Evolutionary conservation across 2,113 vertebrate species (phyloP).

Genomic region (Haemorhous mexicanus): DNA sequence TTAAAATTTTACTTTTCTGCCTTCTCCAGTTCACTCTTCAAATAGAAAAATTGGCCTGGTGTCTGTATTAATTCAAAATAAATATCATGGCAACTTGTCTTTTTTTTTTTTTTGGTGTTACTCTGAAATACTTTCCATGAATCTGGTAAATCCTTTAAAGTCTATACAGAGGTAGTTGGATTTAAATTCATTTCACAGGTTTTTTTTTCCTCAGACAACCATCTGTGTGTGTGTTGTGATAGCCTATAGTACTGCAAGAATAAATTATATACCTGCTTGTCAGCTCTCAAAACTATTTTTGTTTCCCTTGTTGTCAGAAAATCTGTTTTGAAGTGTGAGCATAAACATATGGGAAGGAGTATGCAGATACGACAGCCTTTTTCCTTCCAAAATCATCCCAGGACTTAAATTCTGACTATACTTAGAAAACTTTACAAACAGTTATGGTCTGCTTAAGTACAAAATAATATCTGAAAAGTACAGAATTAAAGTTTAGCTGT

Average conservation of each 20-base stretch:
- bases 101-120: background rate
- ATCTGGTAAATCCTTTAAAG: background rate
- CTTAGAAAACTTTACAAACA: background rate
- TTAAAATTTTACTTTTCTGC: conserved; percentile 27
- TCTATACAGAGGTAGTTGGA: background rate
- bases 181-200: background rate
- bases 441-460: background rate
- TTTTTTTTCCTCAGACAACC: background rate
- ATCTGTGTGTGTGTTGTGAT: background rate
- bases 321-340: background rate
- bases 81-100: background rate
- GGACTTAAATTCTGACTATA: background rate
- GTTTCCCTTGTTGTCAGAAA: background rate
- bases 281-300: background rate
- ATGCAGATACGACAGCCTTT: background rate
- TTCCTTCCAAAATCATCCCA: background rate
- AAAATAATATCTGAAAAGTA: background rate
- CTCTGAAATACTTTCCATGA: background rate
- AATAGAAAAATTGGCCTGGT: background rate
- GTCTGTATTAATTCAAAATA: background rate
- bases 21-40: background rate
- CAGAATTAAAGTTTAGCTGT: background rate
- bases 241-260: background rate
- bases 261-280: background rate
- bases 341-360: background rate